Evolutionary conservation across 2,113 vertebrate species (phyloP), one percentile per base, ranked within the genome.

Genomic region (Syngnathus scovelli): DNA sequence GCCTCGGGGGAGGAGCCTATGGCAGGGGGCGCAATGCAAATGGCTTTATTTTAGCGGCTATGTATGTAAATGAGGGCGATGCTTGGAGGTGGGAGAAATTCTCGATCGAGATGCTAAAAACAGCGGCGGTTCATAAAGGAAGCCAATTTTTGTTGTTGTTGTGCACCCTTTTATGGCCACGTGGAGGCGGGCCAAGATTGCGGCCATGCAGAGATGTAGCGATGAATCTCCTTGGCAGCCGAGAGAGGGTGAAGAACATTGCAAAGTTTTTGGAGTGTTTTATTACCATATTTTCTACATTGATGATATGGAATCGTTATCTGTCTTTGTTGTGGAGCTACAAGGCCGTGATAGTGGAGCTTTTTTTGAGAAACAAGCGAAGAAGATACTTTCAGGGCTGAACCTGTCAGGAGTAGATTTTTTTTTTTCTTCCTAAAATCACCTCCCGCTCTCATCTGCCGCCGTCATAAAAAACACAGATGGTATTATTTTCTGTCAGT

Each of bases 401-500:
- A 63, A 81, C 23, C 75, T 86, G 81, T 86, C 88, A 78, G 18
- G 72, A 48, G 16, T 16, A 63, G 80, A 0, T 43, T 43, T 43
- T 58, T 68, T 76, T 80, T 69, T 46, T 16, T 15, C 41, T 19
- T 3, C 52, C 70, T 54, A 63, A 13, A 63, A 82, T 80, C 71
- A 76, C 60, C 61, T 23, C 38, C 67, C 69, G 54, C 64, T 70
- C 69, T 68, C 54, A 74, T 75, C 70, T 75, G 62, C 56, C 21
- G 64, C 52, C 44, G 80, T 84, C 69, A 85, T 76, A 79, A 80
- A 81, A 83, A 83, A 78, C 72, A 78, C 69, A 67, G 69, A 81
- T 83, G 76, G 69, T 71, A 78, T 86, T 86, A 78, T 83, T 87
- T 82, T 76, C 68, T 76, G 79, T 85, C 84, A 85, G 60, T 70